Conservation (phyloP, 2,113 vertebrate genomes). For the Amphilophus citrinellus region DNA sequence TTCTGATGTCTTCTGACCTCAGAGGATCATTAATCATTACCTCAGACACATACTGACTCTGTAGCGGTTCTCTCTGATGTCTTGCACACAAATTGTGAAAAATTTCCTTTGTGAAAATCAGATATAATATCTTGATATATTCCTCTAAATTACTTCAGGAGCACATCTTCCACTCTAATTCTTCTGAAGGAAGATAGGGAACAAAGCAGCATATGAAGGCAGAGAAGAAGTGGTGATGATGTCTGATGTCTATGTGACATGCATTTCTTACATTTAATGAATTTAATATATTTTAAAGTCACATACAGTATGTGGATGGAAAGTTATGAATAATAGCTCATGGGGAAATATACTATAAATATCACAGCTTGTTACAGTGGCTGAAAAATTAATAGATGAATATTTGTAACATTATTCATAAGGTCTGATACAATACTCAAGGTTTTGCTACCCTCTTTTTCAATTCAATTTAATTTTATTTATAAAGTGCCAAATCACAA, state of each 20-base stretch:
- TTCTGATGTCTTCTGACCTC: constrained; percentile 60
- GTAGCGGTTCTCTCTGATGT: not conserved
- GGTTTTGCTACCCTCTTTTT: not conserved
- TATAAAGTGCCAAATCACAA: too few relatives aligned
- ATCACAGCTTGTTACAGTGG: not conserved
- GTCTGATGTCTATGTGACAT: not conserved
- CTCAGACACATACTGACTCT: constrained; percentile 8
- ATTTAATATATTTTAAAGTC: not conserved
- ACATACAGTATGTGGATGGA: not conserved
- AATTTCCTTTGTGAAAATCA: not conserved
- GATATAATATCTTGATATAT: not conserved
- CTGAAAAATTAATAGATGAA: not conserved
- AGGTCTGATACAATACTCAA: not conserved
- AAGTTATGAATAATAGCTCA: constrained; percentile 10
- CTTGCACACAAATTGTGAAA: not conserved
- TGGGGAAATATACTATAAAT: not conserved
- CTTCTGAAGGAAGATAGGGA: not conserved
- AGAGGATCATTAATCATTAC: constrained; percentile 71
- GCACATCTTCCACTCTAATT: not conserved
- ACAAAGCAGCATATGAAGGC: not conserved
- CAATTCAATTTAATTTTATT: too few relatives aligned
- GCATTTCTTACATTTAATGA: constrained; percentile 5
- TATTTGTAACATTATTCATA: not conserved
- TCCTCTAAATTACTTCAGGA: not conserved
- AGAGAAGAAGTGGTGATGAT: not conserved